Evolutionary conservation across 1,140 invertebrate species (phyloP).

Genomic region (Myzus persicae): DNA sequence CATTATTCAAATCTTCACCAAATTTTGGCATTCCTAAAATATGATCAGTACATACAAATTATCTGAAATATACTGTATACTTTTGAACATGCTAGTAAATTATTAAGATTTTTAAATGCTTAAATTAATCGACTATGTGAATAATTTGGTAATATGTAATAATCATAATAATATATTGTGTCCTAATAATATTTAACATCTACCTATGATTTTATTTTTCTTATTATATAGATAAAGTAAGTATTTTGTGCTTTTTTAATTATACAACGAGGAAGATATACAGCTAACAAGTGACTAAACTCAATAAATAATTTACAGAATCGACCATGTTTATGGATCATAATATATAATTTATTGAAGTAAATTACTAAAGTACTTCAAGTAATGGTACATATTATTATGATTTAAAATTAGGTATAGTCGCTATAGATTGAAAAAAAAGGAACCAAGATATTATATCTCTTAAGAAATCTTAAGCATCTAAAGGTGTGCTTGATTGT

Average conservation of each 20-base stretch:
- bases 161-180: background rate
- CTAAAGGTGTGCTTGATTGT: too few species aligned
- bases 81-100: background rate
- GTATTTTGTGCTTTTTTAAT: background rate
- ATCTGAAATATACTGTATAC: background rate
- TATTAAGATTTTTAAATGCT: background rate
- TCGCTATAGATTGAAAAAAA: too few species aligned
- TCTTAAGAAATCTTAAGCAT: too few species aligned
- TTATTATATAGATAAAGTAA: background rate
- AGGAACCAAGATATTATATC: too few species aligned
- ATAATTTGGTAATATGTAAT: background rate
- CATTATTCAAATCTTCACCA: constrained; percentile 75
- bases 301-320: background rate
- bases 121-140: background rate
- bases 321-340: background rate
- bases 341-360: background rate
- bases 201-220: background rate
- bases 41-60: background rate
- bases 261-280: background rate
- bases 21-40: constrained; percentile 77
- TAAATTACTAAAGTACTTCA: too few species aligned
- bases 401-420: too few species aligned
- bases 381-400: background rate
- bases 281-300: background rate
- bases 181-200: too few species aligned